These are phyloP conservation scores for Aythya baeri DNA, from an alignment of 2,113 vertebrate genomes.

Conservation along the genomic window DNA sequence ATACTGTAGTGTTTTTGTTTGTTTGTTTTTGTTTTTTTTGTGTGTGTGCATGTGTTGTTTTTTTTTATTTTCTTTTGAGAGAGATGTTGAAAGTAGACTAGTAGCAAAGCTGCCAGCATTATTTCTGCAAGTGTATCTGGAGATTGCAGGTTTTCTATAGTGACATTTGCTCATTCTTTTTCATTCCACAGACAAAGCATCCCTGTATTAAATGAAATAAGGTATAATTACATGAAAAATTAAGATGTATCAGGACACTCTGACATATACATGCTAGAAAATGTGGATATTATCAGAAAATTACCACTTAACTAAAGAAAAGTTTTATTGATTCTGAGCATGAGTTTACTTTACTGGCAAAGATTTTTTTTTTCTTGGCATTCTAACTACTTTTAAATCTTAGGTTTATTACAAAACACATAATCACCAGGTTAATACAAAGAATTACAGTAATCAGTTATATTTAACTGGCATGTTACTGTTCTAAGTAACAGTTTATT, in stretches of 20 bases:
- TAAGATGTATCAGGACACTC: background rate
- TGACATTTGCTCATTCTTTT: background rate
- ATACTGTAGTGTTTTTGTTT: background rate
- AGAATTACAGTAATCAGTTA: background rate
- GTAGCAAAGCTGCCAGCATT: background rate
- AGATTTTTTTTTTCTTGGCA: background rate
- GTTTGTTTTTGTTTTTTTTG: background rate
- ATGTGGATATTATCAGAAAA: background rate
- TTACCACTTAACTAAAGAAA: background rate
- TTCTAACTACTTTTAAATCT: background rate
- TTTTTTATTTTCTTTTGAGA: background rate
- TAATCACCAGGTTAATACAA: background rate
- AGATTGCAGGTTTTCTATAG: background rate
- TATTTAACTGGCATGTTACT: background rate
- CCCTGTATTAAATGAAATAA: background rate
- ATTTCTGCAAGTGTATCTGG: background rate
- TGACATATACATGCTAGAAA: background rate
- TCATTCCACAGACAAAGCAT: background rate
- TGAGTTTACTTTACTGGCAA: background rate
- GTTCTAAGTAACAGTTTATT: background rate
- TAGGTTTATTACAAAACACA: background rate
- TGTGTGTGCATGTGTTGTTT: background rate
- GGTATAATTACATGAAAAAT: background rate
- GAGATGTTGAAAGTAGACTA: background rate
- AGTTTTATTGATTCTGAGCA: background rate